Evolutionary conservation across 1,140 invertebrate genomes (phyloP).

Genomic region (Cheumatopsyche charites): DNA sequence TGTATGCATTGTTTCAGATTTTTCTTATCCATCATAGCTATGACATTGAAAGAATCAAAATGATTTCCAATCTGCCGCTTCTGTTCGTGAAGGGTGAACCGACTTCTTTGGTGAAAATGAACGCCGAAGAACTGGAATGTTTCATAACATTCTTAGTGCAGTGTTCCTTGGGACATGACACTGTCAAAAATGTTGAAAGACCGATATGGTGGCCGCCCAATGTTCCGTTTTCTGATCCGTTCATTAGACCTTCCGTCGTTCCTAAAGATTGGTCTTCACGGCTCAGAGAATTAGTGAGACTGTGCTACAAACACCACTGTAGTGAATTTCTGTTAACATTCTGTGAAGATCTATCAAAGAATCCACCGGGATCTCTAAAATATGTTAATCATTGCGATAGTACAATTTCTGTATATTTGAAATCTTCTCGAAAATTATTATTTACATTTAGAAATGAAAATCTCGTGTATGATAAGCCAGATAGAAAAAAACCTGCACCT

Average conservation of each 20-base stretch:
- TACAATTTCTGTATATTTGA: conserved; percentile 73
- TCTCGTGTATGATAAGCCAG: conserved; percentile 61
- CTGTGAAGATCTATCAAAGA: conserved; percentile 70
- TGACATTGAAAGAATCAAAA: conserved; percentile 49
- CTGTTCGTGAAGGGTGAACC: conserved; percentile 73
- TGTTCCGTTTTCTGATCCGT: conserved; percentile 68
- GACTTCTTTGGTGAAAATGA: conserved; percentile 69
- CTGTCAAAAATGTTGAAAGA: conserved; percentile 62
- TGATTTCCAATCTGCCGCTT: conserved; percentile 71
- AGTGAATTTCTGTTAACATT: conserved; percentile 74
- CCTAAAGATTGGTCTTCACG: conserved; percentile 66
- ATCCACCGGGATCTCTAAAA: conserved; percentile 67
- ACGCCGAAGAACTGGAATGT: conserved; percentile 66
- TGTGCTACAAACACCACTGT: conserved; percentile 74
- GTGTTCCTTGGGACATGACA: conserved; percentile 72
- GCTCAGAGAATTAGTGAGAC: conserved; percentile 69
- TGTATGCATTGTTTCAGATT: not conserved
- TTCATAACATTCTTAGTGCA: conserved; percentile 77
- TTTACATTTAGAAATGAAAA: conserved; percentile 80
- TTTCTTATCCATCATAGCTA: not conserved
- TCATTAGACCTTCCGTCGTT: conserved; percentile 62
- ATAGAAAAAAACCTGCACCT: conserved; percentile 29
- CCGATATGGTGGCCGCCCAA: conserved; percentile 75
- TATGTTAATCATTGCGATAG: conserved; percentile 76
- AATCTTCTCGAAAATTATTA: conserved; percentile 67